These are phyloP conservation scores for Spodoptera littoralis DNA, from an alignment of 2,888 invertebrate genomes.

Conservation along the genomic window DNA sequence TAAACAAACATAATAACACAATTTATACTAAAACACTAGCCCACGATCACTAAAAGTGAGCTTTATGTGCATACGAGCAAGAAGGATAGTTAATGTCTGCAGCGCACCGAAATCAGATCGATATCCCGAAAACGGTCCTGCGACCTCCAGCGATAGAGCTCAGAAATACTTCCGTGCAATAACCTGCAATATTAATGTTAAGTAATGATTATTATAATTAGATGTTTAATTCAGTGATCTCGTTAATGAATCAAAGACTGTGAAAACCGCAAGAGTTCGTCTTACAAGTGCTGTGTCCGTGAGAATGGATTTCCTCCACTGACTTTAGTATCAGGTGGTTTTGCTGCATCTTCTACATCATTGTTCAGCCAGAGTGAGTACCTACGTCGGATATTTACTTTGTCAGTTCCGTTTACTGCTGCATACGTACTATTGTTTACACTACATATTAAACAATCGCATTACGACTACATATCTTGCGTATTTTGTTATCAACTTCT, in stretches of 20 bases:
- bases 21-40: constrained; percentile 49
- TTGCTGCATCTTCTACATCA: constrained; percentile 66
- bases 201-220: constrained; percentile 45
- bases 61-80: constrained; percentile 49
- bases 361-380: constrained; percentile 71
- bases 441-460: constrained; percentile 39
- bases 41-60: constrained; percentile 44
- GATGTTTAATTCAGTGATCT: constrained; percentile 52
- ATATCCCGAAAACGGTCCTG: constrained; percentile 78
- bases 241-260: constrained; percentile 51
- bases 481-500: constrained; percentile 52
- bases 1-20: constrained; percentile 71
- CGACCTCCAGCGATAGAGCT: constrained; percentile 68
- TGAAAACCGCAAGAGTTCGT: constrained; percentile 64
- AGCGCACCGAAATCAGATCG: constrained; percentile 72
- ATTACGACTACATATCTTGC: constrained; percentile 33
- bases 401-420: constrained; percentile 59
- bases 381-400: constrained; percentile 62
- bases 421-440: constrained; percentile 54
- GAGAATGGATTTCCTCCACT: constrained; percentile 81
- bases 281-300: constrained; percentile 76
- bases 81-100: constrained; percentile 59
- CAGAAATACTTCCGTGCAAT: constrained; percentile 80
- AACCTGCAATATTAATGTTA: constrained; percentile 73
- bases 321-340: constrained; percentile 71